phyloP scores from a whole-genome alignment of 1,140 invertebrate genomes.

The Mactra quadrangularis region DNA sequence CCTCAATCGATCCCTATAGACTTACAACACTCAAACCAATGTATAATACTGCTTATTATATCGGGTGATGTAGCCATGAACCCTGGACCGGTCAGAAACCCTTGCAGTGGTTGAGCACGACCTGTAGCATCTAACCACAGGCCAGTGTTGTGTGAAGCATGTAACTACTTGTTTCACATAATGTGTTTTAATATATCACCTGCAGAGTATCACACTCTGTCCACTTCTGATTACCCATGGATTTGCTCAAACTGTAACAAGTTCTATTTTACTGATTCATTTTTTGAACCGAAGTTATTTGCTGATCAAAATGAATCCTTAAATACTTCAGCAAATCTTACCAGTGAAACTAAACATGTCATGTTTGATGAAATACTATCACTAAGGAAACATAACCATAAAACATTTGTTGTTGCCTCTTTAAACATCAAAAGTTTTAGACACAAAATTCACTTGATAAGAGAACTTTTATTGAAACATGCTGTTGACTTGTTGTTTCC shows the following conservation, averaged over 20 bases:
- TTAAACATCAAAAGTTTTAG: constrained; percentile 17
- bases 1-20: not conserved
- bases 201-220: not conserved
- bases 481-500: not conserved
- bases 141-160: constrained; percentile 31
- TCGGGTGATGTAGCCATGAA: constrained; percentile 37
- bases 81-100: constrained; percentile 27
- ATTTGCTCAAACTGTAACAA: not conserved
- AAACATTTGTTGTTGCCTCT: not conserved
- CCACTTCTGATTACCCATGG: not conserved
- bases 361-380: not conserved
- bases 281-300: not conserved
- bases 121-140: constrained; percentile 12
- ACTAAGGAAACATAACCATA: not conserved
- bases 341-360: too few relatives aligned
- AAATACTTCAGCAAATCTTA: too few relatives aligned
- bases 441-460: not conserved
- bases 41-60: not conserved
- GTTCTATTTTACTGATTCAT: constrained; percentile 3
- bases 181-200: constrained; percentile 2
- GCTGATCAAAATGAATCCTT: too few relatives aligned
- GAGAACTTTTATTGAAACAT: not conserved
- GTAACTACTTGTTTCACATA: constrained; percentile 30
- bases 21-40: not conserved
- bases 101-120: constrained; percentile 11